Base-by-base conservation (phyloP, 2,797 vertebrate genomes). In the Bradypodion ventrale region DNA sequence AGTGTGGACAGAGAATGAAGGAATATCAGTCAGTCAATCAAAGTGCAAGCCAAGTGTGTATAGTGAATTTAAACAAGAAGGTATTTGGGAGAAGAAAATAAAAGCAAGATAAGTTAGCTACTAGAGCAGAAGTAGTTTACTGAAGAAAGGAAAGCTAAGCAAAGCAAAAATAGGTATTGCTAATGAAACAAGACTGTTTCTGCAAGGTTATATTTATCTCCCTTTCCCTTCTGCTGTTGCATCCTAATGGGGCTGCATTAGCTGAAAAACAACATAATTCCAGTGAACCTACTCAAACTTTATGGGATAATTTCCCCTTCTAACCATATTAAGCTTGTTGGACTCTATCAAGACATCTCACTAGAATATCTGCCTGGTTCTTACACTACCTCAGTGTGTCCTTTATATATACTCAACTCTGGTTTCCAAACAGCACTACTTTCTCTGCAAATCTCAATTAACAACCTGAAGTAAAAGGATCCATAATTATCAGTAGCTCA, bases 21-120 rank as follows among this genome's bases (percentile, higher is more conserved):
- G 83, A 75, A 86, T 88, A 87, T 87, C 91, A 89, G 65, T 86
- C 42, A 73, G 88, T 93, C 89, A 93, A 78, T 94, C 90, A 91
- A 87, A 91, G 84, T 75, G 78, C 80, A 86, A 85, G 56, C 80
- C 29, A 85, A 49, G 32, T 35, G 62, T 88, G 91, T 91, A 86
- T 59, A 80, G 86, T 91, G 91, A 94, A 91, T 93, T 90, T 86
- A 88, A 94, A 93, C 91, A 80, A 93, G 76, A 83, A 68, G 52
- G 74, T 56, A 73, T 62, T 87, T 89, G 52, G 78, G 85, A 89
- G 81, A 93, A 83, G 7, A 59, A 92, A 93, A 88, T 78, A 12
- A 82, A 91, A 92, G 78, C 83, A 87, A 91, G 85, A 49, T 87
- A 83, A 52, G 35, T 80, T 74, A 49, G 5, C 78, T 89, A n/a